phyloP scores from a whole-genome alignment of 2,888 invertebrate species.

The Eupsilia transversa region DNA sequence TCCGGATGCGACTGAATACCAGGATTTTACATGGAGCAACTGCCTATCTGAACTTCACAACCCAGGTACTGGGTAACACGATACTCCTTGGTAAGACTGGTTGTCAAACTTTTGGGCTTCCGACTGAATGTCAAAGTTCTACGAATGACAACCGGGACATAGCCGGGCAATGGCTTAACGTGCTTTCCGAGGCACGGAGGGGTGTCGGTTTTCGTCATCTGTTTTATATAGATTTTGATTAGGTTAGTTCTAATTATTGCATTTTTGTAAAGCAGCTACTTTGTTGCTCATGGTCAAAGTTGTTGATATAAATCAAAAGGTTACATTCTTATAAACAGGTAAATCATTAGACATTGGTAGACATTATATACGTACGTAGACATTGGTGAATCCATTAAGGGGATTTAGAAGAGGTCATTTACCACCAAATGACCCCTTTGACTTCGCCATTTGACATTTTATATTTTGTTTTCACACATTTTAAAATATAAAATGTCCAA shows the following conservation, averaged over 20 bases:
- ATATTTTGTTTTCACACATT: too few species aligned
- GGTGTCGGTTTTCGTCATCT: too few species aligned
- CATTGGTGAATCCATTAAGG: too few species aligned
- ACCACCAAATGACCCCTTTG: too few species aligned
- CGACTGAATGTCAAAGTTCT: background rate
- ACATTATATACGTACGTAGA: too few species aligned
- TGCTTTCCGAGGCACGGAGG: background rate
- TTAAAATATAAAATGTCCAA: too few species aligned
- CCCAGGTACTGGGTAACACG: background rate
- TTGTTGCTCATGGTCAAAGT: background rate
- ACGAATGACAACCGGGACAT: background rate
- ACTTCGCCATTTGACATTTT: too few species aligned
- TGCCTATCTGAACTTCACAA: background rate
- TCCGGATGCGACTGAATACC: background rate
- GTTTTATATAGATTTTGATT: slow-evolving; percentile 1
- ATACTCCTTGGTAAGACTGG: background rate
- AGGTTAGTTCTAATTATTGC: background rate
- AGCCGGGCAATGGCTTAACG: background rate
- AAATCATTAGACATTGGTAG: too few species aligned
- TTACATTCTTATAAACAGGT: too few species aligned
- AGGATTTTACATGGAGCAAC: background rate
- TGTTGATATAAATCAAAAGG: background rate
- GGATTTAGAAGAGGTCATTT: too few species aligned
- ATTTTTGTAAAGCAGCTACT: background rate
- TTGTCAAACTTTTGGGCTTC: background rate